Base-by-base conservation (phyloP, 1,140 invertebrate species). In the Drosophila repletoides region DNA sequence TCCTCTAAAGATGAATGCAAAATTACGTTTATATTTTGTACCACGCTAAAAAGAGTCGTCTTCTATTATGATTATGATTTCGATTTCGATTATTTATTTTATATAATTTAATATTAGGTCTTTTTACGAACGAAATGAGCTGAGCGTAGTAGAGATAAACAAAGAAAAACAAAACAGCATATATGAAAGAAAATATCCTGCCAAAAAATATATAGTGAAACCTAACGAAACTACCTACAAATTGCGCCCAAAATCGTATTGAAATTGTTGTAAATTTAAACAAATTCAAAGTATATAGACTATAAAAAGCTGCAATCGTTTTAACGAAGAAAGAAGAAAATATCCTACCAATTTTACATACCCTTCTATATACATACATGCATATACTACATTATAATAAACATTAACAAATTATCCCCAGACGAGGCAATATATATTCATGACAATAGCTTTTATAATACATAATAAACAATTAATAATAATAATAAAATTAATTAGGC, bases 61-160 rank as follows among this genome's bases (percentile, higher is more conserved):
- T 48, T 70, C 73, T 74, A 63, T 56, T 72, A 76, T 56, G 68
- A 76, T 84, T 84, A 79, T 83, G 58, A 83, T 84, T 83, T 84
- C 66, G 75, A 84, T 84, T 80, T n/a, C n/a, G n/a, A n/a, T n/a
- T 86, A 84, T 84, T 84, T 84, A 84, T 84, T 84, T 84, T 84
- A 77, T 84, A 74, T 84, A 84, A 84, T 84, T 86, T 79, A 79
- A 84, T 86, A 59, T 84, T 86, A 84, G 79, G 74, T 63, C 48
- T 70, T 70, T 65, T 58, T 71, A 72, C 65, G 74, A 84, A 70
- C 79, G 58, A 79, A 67, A 73, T 73, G 73, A 81, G 55, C 64
- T 73, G 53, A 76, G 56, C 43, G 58, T 67, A 60, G 53, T 64
- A 80, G 55, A 72, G 52, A 71, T 53, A 48, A 60, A 36, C 45